Evolutionary conservation across 30 jellyfish, hydroid and myxozoan species (phyloP), one percentile per base, ranked within the genome.

Genomic region (Rhopilema esculentum): DNA sequence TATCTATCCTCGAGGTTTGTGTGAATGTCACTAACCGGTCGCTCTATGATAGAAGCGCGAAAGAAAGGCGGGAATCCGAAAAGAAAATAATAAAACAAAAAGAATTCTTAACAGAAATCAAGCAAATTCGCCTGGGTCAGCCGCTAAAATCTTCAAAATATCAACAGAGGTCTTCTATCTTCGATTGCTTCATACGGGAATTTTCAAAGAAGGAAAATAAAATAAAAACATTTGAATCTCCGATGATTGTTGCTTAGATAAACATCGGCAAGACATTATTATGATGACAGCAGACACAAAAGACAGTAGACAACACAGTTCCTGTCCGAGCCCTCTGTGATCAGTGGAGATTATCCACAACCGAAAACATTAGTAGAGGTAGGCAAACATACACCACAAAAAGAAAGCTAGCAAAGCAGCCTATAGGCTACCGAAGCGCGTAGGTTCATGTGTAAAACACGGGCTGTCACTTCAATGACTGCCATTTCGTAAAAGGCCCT

Each of bases 291-390:
- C 70, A 80, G 89, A 80, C 89, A 80, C 23, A 22, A 23, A 50
- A 66, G 88, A 16, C 52, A 28, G 89, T 63, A 80, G 89, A 80
- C 89, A 80, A 80, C 89, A 80, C 81, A 66, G 25, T 66, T 53
- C 81, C 75, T 16, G 81, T 80, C 80, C 79, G 79, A 48, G 72
- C 52, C 72, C 70, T 48, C 71, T 80, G 53, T 80, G 89, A 65
- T 80, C 63, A 80, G 53, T 21, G 64, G 20, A 69, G 89, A 80
- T 80, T 80, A 80, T 80, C 89, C 81, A 29, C 26, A 17, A 63
- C 79, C 81, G 80, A 66, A 80, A 25, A 28, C 64, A 66, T 16
- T 27, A 80, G 72, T 8, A 23, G 78, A 63, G 64, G 65, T 21
- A 79, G 80, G 80, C 53, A 66, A 80, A 80, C 73, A 80, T 57